Base-by-base conservation (phyloP, 2,113 vertebrate genomes). In the Meles meles region DNA sequence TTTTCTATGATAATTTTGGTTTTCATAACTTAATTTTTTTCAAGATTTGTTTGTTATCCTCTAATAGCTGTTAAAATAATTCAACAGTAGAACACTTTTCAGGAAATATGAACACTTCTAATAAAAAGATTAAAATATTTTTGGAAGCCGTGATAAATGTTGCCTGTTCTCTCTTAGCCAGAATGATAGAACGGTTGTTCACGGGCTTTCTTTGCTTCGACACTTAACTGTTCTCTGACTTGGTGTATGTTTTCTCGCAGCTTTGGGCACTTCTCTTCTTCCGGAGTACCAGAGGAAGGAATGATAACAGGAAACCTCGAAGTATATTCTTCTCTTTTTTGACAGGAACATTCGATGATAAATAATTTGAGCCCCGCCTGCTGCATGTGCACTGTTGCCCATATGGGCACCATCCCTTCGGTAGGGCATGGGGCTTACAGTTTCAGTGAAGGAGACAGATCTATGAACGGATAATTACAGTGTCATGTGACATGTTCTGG, bases 1-100 rank as follows among this genome's bases (percentile, higher is more conserved):
- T 88, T 97, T 92, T 96, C 93, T 94, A 59, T 67, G n/a, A 52
- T 92, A 47, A 77, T 93, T 96, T 92, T 90, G 57, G 96, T 93
- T 97, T 90, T 92, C 49, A 42, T 86, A 72, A 69, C 39, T 88
- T 91, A 88, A 57, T 49, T 63, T 92, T 92, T 93, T 80, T 90
- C 39, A 93, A 88, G 47, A 74, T 86, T 97, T 93, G 27, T 34
- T 91, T 47, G 94, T 93, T 93, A 89, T 49, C 91, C 82, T 97
- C 31, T 89, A 69, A 67, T 65, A 84, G 27, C 34, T 13, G 37
- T 77, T 91, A 72, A 92, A 90, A 92, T 52, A 88, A 94, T 57
- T 82, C 7, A 81, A 61, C 61, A 31, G 52, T 90, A 80, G 0
- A 23, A n/a, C 92, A 44, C 25, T 65, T 92, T 39, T 85, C 15